Conservation (phyloP, 2,113 vertebrate species). For the Australoheros scitulus region DNA sequence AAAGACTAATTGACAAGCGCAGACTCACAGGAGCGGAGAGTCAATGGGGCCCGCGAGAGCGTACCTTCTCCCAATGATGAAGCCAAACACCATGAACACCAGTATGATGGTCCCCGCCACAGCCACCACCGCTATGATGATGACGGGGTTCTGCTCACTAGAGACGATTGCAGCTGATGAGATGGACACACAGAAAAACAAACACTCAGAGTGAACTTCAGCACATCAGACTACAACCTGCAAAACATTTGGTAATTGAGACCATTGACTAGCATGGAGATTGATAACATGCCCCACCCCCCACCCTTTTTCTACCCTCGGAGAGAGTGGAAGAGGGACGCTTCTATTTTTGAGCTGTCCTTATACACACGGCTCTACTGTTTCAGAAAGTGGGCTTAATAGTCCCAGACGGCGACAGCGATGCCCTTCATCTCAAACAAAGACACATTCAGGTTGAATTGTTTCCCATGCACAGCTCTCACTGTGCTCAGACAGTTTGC, state of each 20-base stretch:
- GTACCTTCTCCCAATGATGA: slow-evolving; percentile 99
- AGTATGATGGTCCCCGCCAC: slow-evolving; percentile 98
- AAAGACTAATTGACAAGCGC: slow-evolving; percentile 80
- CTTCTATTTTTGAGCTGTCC: slow-evolving; percentile 80
- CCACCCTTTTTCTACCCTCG: not conserved
- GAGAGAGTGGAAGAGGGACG: slow-evolving; percentile 26
- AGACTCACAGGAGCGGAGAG: slow-evolving; percentile 85
- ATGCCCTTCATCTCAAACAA: slow-evolving; percentile 83
- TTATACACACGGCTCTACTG: slow-evolving; percentile 72
- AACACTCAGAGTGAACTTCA: slow-evolving; percentile 29
- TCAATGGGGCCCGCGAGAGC: slow-evolving; percentile 83
- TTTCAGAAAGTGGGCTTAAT: slow-evolving; percentile 85
- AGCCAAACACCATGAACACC: slow-evolving; percentile 99
- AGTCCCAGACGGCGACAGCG: slow-evolving; percentile 76
- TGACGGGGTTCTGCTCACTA: slow-evolving; percentile 98
- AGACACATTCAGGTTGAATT: slow-evolving; percentile 83
- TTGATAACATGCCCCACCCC: slow-evolving; percentile 39
- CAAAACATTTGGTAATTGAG: slow-evolving; percentile 44
- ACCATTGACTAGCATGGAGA: slow-evolving; percentile 52
- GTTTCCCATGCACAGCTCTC: slow-evolving; percentile 65
- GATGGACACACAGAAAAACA: slow-evolving; percentile 47
- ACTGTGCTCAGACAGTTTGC: slow-evolving; percentile 48
- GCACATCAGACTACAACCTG: slow-evolving; percentile 43
- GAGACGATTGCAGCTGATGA: slow-evolving; percentile 91
- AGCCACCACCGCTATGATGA: slow-evolving; percentile 98